phyloP scores from a whole-genome alignment of 2,888 invertebrate genomes.

The Ramazzottius varieornatus region DNA sequence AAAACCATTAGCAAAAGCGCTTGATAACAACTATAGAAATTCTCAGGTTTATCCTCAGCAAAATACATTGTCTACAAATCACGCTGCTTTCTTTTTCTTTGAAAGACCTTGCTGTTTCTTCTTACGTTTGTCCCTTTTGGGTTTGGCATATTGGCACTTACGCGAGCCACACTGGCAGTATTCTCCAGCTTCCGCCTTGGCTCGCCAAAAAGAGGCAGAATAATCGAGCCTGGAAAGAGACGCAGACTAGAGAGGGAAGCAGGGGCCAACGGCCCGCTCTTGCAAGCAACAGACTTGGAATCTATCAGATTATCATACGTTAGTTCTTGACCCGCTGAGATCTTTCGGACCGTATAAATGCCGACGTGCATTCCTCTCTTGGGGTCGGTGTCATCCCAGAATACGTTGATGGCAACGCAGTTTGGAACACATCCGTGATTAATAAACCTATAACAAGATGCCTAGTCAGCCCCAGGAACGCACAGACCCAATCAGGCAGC shows the following conservation, averaged over 20 bases:
- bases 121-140: not conserved
- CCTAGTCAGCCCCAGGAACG: too few relatives aligned
- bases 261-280: not conserved
- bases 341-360: not conserved
- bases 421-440: not conserved
- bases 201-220: not conserved
- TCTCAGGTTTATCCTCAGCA: too few relatives aligned
- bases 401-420: not conserved
- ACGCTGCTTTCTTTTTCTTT: too few relatives aligned
- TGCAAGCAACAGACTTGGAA: too few relatives aligned
- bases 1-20: too few relatives aligned
- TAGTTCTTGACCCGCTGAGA: not conserved
- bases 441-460: not conserved
- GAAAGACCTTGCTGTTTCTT: too few relatives aligned
- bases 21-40: too few relatives aligned
- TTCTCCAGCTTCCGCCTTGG: not conserved
- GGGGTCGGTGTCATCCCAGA: not conserved
- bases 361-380: not conserved
- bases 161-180: not conserved
- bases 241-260: not conserved
- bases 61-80: too few relatives aligned
- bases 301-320: too few relatives aligned
- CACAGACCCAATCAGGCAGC: too few relatives aligned
- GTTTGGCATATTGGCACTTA: not conserved
- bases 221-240: not conserved